Evolutionary conservation across 2,113 vertebrate genomes (phyloP), one percentile per base, ranked within the genome.

Genomic region (Oreocharis arfaki): DNA sequence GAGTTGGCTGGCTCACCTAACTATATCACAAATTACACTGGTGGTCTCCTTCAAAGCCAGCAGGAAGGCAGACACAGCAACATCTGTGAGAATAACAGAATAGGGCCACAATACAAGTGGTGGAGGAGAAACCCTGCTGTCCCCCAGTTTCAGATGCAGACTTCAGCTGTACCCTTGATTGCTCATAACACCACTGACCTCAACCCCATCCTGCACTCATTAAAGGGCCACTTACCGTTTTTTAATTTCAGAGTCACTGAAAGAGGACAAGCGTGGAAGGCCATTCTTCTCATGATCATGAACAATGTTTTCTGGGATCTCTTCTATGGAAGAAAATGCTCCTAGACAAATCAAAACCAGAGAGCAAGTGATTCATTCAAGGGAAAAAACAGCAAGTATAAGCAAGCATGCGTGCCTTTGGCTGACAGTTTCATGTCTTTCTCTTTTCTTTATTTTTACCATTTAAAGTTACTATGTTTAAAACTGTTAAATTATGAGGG

Each of bases 231-330:
- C 97, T 95, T 89, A 98, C 99, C 99, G 98, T 96, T 98, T 98
- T 80, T 97, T 98, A 92, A 99, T 98, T 94, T 99, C 99, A 39
- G 97, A 84, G 4, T 98, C 97, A 32, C 96, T 98, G 95, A 99
- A 98, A 8, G 99, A 99, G 6, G 99, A 99, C 63, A 99, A 98
- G 20, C 99, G 99, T 19, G 99, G 99, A 67, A 99, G 98, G 71
- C 99, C 99, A 8, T 99, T 99, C 97, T 99, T 99, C 64, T 99
- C 99, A 4, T 99, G 99, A 95, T 99, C 98, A 5, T 99, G 99
- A 24, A 99, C 99, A 26, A 99, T 95, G 22, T 98, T 98, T 96
- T 99, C 99, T 14, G 99, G 99, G 73, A 99, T 99, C 67, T 99
- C 98, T 70, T 99, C 98, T 69, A 99, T 99, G 32, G 98, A 98